Base-by-base conservation (phyloP, 2,888 invertebrate species). In the Lasius platythorax region DNA sequence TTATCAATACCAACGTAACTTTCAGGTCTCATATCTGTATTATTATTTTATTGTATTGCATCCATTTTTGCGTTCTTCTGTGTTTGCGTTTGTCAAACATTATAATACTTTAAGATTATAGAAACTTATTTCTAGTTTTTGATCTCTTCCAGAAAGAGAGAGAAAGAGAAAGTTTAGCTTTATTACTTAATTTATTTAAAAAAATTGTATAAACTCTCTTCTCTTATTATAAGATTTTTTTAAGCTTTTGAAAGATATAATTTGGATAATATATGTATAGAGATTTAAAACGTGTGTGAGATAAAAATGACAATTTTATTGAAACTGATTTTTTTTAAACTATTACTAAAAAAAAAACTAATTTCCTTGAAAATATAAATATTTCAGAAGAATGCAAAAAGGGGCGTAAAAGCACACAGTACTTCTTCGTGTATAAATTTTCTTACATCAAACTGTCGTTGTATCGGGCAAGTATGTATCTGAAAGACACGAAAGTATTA, bases 401-500 rank as follows among this genome's bases (percentile, higher is more conserved):
- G 18, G 8, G 11, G 28, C 30, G n/a, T 5, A 6, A 50, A 50
- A 50, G 3, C 3, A 1, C 28, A 58, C 40, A 15, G 12, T 8
- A 8, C 8, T 58, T 61, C 28, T 11, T 9, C 23, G n/a, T 12
- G 23, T 3, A 50, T 23, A 66, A 46, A 37, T 66, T 66, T 67
- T 78, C 68, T 40, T 67, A 56, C 15, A 50, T 40, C n/a, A 18
- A 53, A 53, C 53, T 53, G 67, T 53, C 67, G 28, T 58, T 43
- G 23, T 18, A 37, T 56, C 64, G 63, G n/a, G 43, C 15, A 63
- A 33, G 9, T 53, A 28, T 33, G 33, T 3, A 28, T 12, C 6
- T 43, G 61, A 46, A 33, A 75, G 28, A 67, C 23, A 23, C 11
- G 33, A 79, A 68, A 70, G 58, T 50, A 53, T 76, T 53, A 28